Evolutionary conservation across 2,113 vertebrate genomes (phyloP).

Genomic region (Hemichromis elongatus): DNA sequence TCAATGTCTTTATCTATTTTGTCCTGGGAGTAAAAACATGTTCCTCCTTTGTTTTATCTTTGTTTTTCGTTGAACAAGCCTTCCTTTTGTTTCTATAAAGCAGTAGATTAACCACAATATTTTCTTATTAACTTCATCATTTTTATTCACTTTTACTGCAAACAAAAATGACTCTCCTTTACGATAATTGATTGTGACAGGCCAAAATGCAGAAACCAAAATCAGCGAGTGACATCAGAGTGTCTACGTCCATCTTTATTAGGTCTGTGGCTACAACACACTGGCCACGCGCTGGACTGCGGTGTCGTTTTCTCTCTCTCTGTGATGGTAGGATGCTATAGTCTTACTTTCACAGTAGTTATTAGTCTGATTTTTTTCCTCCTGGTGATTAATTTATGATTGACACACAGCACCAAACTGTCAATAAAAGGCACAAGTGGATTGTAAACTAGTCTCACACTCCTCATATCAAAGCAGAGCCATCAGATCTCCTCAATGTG

Average conservation of each 20-base stretch:
- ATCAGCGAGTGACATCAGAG: neutral
- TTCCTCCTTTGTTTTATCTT: neutral
- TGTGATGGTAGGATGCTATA: neutral
- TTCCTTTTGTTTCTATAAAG: neutral
- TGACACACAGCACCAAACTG: neutral
- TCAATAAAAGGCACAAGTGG: neutral
- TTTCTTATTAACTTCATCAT: neutral
- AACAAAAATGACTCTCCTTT: neutral
- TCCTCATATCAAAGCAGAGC: neutral
- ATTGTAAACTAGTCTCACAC: neutral
- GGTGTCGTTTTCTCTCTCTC: neutral
- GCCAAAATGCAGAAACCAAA: rapidly evolving
- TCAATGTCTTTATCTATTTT: neutral
- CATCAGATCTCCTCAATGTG: neutral
- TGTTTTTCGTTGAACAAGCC: neutral
- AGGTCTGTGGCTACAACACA: neutral
- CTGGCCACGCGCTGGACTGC: neutral
- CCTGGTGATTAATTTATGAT: neutral
- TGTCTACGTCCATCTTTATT: neutral
- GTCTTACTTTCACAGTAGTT: too few relatives aligned
- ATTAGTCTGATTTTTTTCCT: neutral
- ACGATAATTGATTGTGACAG: rapidly evolving
- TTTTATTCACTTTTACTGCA: neutral
- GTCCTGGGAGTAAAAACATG: neutral
- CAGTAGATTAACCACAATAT: neutral